Base-by-base conservation (phyloP, 2,888 invertebrate genomes). In the Standfussiana lucernea region DNA sequence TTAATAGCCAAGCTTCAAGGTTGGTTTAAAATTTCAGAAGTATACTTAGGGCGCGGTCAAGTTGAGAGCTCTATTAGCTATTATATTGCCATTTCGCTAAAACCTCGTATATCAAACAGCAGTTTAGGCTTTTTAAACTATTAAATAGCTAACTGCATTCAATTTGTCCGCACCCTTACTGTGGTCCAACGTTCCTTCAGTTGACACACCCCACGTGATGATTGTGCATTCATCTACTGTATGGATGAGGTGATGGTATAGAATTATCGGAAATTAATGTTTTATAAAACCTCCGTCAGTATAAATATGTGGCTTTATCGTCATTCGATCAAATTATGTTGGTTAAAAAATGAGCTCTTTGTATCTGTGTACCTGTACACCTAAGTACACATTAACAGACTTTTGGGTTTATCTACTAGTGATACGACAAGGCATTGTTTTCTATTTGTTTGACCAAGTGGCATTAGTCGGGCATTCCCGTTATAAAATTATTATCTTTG, bases 351-450 rank as follows among this genome's bases (percentile, higher is more conserved):
- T 66, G 15, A 45, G 21, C 45, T 72, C 18, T 28, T 35, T 65
- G 47, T 72, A 56, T 79, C 71, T 75, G 64, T 65, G 40, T 66
- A 68, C 18, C 18, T 35, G 7, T 24, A 64, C 15, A 64, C 21
- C 28, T 59, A 24, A 40, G 35, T 35, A 47, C 53, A 45, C 32
- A 78, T 77, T 79, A 77, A 85, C 81, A 85, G 84, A 84, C 80
- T 85, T 76, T 85, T 75, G 79, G 80, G 83, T 82, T 85, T 86
- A 84, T 80, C 67, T 77, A 66, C 80, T 78, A 77, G 79, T 80
- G 59, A 50, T 53, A 75, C 45, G 21, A 75, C n/a, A 37, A 53
- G 50, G 53, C 18, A 32, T 40, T 69, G 66, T 77, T 70, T 79
- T 75, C n/a, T 77, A 47, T 76, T 79, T 28, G n/a, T 75, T 76